These are phyloP conservation scores for Scaptomyza cyrtandrae DNA, from an alignment of 2,888 invertebrate species.

Conservation along the genomic window DNA sequence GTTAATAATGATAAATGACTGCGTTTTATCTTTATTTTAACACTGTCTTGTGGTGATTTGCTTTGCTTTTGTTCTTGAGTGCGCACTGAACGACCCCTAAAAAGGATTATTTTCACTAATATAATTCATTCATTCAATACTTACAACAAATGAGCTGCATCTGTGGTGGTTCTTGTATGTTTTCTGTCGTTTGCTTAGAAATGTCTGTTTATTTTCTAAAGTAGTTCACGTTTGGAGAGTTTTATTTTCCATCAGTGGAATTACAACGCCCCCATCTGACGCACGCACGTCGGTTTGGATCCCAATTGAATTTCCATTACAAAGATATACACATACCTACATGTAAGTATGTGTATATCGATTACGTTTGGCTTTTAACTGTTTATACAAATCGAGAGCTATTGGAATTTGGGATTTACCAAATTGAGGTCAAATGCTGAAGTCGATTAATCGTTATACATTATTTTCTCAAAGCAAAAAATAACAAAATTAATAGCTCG, in stretches of 20 bases:
- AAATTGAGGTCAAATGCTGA: conserved; percentile 57
- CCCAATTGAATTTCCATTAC: conserved; percentile 35
- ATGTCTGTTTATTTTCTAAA: conserved; percentile 40
- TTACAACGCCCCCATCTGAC: conserved; percentile 12
- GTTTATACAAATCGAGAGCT: conserved; percentile 14
- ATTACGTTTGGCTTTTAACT: conserved; percentile 23
- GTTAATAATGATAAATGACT: conserved; percentile 63
- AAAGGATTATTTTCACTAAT: conserved; percentile 34
- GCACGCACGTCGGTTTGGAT: conserved; percentile 1
- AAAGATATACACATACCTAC: neutral
- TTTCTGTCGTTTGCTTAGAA: conserved; percentile 21
- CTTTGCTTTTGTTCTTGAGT: conserved; percentile 19
- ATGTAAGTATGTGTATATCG: conserved; percentile 10
- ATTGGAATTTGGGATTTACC: conserved; percentile 40
- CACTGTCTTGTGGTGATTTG: conserved; percentile 20
- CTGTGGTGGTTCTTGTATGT: conserved; percentile 12
- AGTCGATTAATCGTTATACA: conserved; percentile 12
- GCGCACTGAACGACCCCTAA: conserved; percentile 2
- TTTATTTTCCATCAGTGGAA: conserved; percentile 12
- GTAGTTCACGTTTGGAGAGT: conserved; percentile 34
- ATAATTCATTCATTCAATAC: conserved; percentile 34
- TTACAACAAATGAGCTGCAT: conserved; percentile 22
- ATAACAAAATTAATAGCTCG: conserved; percentile 2
- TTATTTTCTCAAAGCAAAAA: conserved; percentile 3
- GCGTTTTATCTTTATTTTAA: conserved; percentile 35